Percentiles rank a stretch among this genome's conserved stretches.
Evolutionary conservation across 1,140 invertebrate genomes (phyloP).

Genomic region (Chymomyza costata): DNA sequence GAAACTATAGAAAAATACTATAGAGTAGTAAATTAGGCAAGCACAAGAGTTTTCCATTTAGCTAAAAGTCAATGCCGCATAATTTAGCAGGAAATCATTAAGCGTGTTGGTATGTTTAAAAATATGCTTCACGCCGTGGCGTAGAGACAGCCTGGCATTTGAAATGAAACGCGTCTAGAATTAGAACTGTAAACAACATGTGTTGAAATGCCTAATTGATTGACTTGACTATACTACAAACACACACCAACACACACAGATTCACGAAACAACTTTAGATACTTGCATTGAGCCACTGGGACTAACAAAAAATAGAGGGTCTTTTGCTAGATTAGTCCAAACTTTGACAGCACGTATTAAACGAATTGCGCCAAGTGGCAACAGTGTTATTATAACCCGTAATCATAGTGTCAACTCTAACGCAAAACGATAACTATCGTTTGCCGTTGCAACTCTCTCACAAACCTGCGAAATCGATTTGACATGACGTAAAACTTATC

Average conservation of each 20-base stretch:
- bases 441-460: no score
- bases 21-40: conserved; percentile 12
- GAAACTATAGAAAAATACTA: conserved; percentile 6
- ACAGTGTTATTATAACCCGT: no score
- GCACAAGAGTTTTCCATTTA: conserved; percentile 32
- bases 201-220: conserved; percentile 72
- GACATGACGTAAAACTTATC: no score
- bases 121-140: conserved; percentile 47
- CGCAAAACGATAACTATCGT: no score
- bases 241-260: not conserved
- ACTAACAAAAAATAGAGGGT: no score
- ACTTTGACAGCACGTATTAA: no score
- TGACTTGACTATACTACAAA: conserved; percentile 41
- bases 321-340: no score
- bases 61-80: conserved; percentile 55
- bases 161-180: conserved; percentile 53
- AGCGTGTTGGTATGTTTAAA: conserved; percentile 40
- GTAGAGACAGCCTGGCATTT: conserved; percentile 55
- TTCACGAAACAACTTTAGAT: no score
- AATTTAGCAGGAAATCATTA: conserved; percentile 69
- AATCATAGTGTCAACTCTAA: no score
- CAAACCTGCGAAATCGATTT: no score
- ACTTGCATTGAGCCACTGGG: no score
- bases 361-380: no score
- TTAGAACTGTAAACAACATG: conserved; percentile 73